phyloP scores from a whole-genome alignment of 2,888 invertebrate genomes.

The Cephus spinipes region DNA sequence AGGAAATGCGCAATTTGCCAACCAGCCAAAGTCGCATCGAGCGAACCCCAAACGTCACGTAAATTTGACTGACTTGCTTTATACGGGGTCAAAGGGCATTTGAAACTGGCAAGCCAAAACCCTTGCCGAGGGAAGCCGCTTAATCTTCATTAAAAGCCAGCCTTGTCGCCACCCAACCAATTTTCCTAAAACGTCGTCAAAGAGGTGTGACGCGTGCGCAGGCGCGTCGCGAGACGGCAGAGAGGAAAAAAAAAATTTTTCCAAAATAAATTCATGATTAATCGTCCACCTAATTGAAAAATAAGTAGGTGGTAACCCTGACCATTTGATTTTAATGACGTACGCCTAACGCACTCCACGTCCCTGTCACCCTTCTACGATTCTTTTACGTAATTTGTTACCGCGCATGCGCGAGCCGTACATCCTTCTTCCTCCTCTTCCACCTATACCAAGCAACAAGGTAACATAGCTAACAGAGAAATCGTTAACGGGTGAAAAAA shows the following conservation, averaged over 20 bases:
- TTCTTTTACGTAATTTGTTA: constrained; percentile 20
- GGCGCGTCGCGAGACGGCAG: neutral
- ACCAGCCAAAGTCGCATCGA: too few species aligned
- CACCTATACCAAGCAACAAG: too few species aligned
- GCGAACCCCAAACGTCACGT: too few species aligned
- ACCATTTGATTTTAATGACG: constrained; percentile 33
- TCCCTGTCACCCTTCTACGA: constrained; percentile 9
- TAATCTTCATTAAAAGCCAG: constrained; percentile 46
- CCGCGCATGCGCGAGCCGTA: neutral
- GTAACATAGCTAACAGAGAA: neutral
- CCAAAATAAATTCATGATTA: constrained; percentile 36
- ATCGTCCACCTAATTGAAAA: constrained; percentile 47
- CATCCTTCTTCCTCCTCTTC: too few species aligned
- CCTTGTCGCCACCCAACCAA: constrained; percentile 20
- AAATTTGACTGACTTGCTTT: too few species aligned
- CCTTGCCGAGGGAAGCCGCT: constrained; percentile 14
- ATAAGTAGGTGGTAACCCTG: constrained; percentile 36
- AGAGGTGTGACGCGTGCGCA: neutral
- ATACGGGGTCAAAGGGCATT: neutral
- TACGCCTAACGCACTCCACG: constrained; percentile 27
- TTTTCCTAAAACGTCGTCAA: constrained; percentile 9
- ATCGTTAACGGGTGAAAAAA: neutral
- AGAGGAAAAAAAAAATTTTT: constrained; percentile 9
- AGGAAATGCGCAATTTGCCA: too few species aligned
- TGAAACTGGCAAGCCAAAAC: neutral